phyloP scores from a whole-genome alignment of 2,797 vertebrate genomes.

The Eleutherodactylus coqui region DNA sequence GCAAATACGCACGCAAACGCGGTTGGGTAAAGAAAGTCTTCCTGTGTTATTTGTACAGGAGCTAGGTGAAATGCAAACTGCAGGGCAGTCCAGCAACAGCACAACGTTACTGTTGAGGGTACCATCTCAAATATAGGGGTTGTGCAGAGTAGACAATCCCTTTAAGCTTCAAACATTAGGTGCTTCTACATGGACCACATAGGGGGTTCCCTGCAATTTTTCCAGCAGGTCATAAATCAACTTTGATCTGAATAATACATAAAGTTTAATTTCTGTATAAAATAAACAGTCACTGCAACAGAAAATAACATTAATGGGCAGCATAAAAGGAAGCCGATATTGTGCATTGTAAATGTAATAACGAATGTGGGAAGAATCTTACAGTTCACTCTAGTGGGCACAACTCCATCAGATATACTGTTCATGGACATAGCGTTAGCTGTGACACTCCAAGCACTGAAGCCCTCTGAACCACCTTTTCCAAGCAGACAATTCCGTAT shows the following conservation, averaged over 20 bases:
- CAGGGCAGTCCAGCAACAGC: no score
- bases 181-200: neutral
- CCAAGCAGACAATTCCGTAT: neutral
- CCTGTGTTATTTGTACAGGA: no score
- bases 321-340: constrained; percentile 19
- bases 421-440: constrained; percentile 14
- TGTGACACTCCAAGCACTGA: neutral
- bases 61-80: no score
- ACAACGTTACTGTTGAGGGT: no score
- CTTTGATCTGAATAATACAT: neutral
- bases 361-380: neutral
- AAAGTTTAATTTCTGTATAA: neutral
- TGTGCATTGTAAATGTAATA: constrained; percentile 15
- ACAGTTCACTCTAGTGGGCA: neutral
- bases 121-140: no score
- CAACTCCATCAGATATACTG: neutral
- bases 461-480: neutral
- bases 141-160: no score
- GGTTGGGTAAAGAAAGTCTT: no score
- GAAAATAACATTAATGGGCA: constrained; percentile 1
- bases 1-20: no score
- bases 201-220: neutral
- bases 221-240: constrained; percentile 2
- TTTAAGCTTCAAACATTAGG: no score
- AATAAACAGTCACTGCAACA: neutral